Base-by-base conservation (phyloP, 2,113 vertebrate genomes). In the Perca schrenkii region DNA sequence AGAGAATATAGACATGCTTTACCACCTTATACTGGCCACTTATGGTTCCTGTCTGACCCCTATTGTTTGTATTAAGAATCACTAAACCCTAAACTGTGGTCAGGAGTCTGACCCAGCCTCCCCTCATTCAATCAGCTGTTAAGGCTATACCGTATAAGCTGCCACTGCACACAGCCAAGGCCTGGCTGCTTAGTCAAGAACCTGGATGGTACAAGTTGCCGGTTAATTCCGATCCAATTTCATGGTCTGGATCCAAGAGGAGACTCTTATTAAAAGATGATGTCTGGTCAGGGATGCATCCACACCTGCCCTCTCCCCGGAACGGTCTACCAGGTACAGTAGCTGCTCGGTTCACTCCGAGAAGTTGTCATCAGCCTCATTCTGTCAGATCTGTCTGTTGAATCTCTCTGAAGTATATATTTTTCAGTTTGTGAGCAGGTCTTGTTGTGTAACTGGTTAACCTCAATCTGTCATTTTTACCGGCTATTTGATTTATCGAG, bases 291-390 rank as follows among this genome's bases (percentile, higher is more conserved):
- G 77, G 89, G 91, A 82, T 94, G 92, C 69, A 58, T 94, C 68
- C 61, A 84, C 71, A 83, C 82, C 88, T 94, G 93, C 87, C 63
- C 77, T 49, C 68, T 89, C 81, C 78, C 88, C 6, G 87, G 90
- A 70, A 81, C 91, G 71, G 19, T 93, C 79, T 87, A 92, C 86
- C 93, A 94, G 92, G 93, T 95, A 92, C 84, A 61, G 83, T 84
- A 77, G 75, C 85, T 70, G 83, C 76, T 85, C 19, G 10, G 25
- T 76, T 86, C 57, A 49, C 69, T 66, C 22, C 62, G 12, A 46
- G 76, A 83, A 81, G 63, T 77, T 47, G 25, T 4, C 25, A 84
- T 85, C 86, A 85, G 79, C 91, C 91, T 87, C 85, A 92, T 92
- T 93, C 88, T 93, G 91, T 92, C 91, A 90, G 28, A 79, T 22